Base-by-base conservation (phyloP, 2,888 invertebrate species). In the Hyppa rectilinea region DNA sequence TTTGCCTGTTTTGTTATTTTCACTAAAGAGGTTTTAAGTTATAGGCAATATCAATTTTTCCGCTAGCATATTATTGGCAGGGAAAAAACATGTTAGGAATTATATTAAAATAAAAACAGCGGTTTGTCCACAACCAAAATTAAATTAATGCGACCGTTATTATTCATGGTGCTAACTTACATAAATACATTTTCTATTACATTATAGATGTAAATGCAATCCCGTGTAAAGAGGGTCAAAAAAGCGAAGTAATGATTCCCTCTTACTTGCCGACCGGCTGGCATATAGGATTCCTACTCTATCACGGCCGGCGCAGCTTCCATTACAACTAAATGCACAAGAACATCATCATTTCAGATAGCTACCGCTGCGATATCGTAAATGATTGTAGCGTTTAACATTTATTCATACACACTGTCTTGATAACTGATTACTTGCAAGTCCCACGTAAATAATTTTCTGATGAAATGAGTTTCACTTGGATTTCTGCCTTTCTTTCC, bases 311-410 rank as follows among this genome's bases (percentile, higher is more conserved):
- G 12, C 40, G 49, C 31, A 67, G 63, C 78, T 80, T 78, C 80
- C 66, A 78, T 78, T 78, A 80, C 71, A 52, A 53, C 66, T 65
- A 78, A 80, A 71, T 71, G 76, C 63, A 75, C 59, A 64, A 52
- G 63, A 80, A 79, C 75, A 58, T 82, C 64, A 82, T 74, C 66
- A 74, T 77, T 78, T 68, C 26, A 81, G 75, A 64, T 73, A 64
- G 69, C 75, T 74, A 53, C 58, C 17, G 49, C 47, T 63, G 26
- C 59, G 36, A 55, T 75, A 71, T 63, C 62, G 45, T 26, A 70
- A 73, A 77, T 60, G 5, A 78, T 67, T 77, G 23, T 55, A 53
- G 38, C 52, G 26, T 66, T 77, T 45, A 50, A 53, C 20, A 62
- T 64, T 34, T 61, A 52, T 59, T 20, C 43, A 49, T 47, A 43